phyloP scores from a whole-genome alignment of 2,797 vertebrate species.

The Chelon auratus region DNA sequence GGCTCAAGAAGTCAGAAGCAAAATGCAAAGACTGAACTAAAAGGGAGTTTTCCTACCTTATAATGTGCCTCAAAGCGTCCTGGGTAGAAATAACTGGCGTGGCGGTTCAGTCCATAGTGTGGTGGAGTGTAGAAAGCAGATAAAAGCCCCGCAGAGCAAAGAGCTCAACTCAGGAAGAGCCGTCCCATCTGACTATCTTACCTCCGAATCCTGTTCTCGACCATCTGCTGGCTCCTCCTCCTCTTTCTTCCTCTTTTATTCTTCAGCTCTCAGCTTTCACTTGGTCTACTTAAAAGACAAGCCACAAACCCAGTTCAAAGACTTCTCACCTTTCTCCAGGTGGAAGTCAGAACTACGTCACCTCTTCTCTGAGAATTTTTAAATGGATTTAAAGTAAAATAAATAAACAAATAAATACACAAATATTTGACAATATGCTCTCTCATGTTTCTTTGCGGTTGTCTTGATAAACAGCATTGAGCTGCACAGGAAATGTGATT shows the following conservation, averaged over 20 bases:
- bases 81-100: fast-evolving
- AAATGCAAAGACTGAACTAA: neutral
- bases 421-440: neutral
- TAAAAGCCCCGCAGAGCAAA: conserved; percentile 14
- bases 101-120: conserved; percentile 52
- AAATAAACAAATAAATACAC: too few species aligned
- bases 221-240: conserved; percentile 62
- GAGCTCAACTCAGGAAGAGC: conserved; percentile 57
- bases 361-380: too few species aligned
- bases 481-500: neutral
- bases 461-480: neutral
- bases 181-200: conserved; percentile 31
- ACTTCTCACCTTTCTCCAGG: neutral
- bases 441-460: neutral
- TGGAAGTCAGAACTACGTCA: too few species aligned
- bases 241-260: conserved; percentile 44
- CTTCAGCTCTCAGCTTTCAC: neutral
- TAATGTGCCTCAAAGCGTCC: conserved; percentile 2
- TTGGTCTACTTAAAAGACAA: neutral
- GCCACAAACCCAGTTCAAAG: neutral
- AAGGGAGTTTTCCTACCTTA: conserved; percentile 49
- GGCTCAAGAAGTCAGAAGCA: too few species aligned
- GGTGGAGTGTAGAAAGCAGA: conserved; percentile 11
- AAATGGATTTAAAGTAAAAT: too few species aligned
- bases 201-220: conserved; percentile 19